These are phyloP conservation scores for Alloscopus bannaensis DNA, from an alignment of 2,888 invertebrate species.

Conservation along the genomic window DNA sequence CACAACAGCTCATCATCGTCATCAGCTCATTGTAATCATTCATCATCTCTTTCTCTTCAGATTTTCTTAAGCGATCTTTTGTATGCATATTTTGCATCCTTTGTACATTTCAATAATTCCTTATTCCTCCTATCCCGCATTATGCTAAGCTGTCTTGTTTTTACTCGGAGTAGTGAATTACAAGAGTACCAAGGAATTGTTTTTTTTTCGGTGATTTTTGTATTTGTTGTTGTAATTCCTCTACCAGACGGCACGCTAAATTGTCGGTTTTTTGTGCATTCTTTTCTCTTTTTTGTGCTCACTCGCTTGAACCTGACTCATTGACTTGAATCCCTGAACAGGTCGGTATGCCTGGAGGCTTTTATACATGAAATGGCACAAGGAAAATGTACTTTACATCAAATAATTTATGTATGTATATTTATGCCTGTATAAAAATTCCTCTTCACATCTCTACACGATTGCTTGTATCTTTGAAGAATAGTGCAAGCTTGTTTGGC, in stretches of 20 bases:
- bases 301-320: slow-evolving; percentile 40
- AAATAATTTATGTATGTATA: slow-evolving; percentile 6
- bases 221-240: slow-evolving; percentile 2
- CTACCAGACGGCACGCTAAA: slow-evolving; percentile 10
- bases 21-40: slow-evolving; percentile 50
- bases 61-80: not conserved
- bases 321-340: slow-evolving; percentile 53
- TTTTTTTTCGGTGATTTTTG: slow-evolving; percentile 7
- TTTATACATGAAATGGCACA: slow-evolving; percentile 21
- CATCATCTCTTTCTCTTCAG: slow-evolving; percentile 41
- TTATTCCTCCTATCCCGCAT: no score
- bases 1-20: slow-evolving; percentile 39
- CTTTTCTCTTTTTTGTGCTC: slow-evolving; percentile 12
- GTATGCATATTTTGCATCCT: slow-evolving; percentile 4
- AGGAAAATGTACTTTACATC: not conserved
- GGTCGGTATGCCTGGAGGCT: slow-evolving; percentile 53
- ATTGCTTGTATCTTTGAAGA: not conserved
- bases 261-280: slow-evolving; percentile 9
- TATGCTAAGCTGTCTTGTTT: not conserved
- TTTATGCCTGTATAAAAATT: slow-evolving; percentile 12
- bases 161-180: no score
- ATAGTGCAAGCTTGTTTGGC: not conserved
- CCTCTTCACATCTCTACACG: not conserved
- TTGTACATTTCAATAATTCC: not conserved
- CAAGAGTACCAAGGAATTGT: not conserved